phyloP scores from a whole-genome alignment of 2,888 invertebrate genomes.

The Calameuta pallipes region DNA sequence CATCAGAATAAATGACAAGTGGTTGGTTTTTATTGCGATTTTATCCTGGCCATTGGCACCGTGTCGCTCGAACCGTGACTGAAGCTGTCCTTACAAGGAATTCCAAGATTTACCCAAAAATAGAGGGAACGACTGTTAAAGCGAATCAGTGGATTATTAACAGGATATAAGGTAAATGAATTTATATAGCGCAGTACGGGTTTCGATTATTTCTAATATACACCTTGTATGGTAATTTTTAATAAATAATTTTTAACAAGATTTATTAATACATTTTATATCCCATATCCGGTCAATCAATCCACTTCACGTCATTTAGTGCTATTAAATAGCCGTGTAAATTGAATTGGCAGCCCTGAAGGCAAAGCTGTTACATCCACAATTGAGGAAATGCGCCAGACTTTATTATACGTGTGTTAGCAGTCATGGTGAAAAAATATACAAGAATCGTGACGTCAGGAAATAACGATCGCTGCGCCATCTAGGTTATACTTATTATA shows the following conservation, averaged over 20 bases:
- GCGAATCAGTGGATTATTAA: not conserved
- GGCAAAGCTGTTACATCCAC: too few species aligned
- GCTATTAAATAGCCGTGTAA: not conserved
- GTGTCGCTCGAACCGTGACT: slow-evolving; percentile 5
- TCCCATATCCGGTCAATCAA: too few species aligned
- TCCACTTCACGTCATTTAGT: not conserved
- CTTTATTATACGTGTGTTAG: not conserved
- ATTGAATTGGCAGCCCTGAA: too few species aligned
- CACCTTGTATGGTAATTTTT: not conserved
- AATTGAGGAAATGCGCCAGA: not conserved
- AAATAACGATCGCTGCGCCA: not conserved
- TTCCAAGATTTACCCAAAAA: not conserved
- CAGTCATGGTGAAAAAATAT: not conserved
- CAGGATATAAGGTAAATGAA: too few species aligned
- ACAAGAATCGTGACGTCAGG: not conserved
- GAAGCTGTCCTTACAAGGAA: not conserved
- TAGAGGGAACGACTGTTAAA: not conserved
- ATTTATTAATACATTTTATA: not conserved
- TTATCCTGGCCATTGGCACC: slow-evolving; percentile 1
- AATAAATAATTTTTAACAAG: not conserved
- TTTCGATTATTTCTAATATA: not conserved
- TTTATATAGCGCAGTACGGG: not conserved
- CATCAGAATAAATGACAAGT: not conserved
- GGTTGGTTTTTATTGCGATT: not conserved
- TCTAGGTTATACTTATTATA: not conserved